Conservation (phyloP, 2,797 vertebrate species). For the Clarias fuscus region DNA sequence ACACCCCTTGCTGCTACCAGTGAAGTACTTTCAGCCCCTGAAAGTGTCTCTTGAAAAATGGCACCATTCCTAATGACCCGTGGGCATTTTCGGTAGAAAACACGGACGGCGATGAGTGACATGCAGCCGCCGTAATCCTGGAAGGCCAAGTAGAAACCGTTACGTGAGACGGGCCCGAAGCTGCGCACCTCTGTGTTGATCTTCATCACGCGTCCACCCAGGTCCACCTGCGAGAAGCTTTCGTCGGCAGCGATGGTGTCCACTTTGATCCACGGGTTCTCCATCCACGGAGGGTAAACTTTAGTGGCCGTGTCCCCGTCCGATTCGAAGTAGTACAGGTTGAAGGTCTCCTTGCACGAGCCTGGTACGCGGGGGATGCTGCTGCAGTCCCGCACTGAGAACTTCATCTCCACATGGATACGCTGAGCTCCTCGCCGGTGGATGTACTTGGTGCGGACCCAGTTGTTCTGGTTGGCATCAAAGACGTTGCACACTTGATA, state of each 20-base stretch:
- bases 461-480: slow-evolving; percentile 97
- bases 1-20: slow-evolving; percentile 90
- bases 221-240: slow-evolving; percentile 97
- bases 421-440: slow-evolving; percentile 89
- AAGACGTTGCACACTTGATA: slow-evolving; percentile 99
- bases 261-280: slow-evolving; percentile 98
- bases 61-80: slow-evolving; percentile 91
- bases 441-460: slow-evolving; percentile 97
- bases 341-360: slow-evolving; percentile 99
- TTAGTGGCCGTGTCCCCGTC: slow-evolving; percentile 89
- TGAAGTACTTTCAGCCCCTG: slow-evolving; percentile 94
- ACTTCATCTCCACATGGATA: slow-evolving; percentile 99
- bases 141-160: slow-evolving; percentile 87
- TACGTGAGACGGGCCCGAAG: slow-evolving; percentile 92
- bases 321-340: slow-evolving; percentile 95
- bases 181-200: slow-evolving; percentile 98
- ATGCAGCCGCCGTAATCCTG: slow-evolving; percentile 94
- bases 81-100: slow-evolving; percentile 97
- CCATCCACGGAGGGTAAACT: slow-evolving; percentile 93
- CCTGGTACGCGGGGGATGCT: slow-evolving; percentile 96
- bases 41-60: slow-evolving; percentile 93
- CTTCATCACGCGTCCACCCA: slow-evolving; percentile 96
- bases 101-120: slow-evolving; percentile 93
- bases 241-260: slow-evolving; percentile 97
- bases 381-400: slow-evolving; percentile 96